Percentiles rank a stretch among this genome's conserved stretches.
Evolutionary conservation across 2,113 vertebrate species (phyloP).

Genomic region (Notothenia rossii): DNA sequence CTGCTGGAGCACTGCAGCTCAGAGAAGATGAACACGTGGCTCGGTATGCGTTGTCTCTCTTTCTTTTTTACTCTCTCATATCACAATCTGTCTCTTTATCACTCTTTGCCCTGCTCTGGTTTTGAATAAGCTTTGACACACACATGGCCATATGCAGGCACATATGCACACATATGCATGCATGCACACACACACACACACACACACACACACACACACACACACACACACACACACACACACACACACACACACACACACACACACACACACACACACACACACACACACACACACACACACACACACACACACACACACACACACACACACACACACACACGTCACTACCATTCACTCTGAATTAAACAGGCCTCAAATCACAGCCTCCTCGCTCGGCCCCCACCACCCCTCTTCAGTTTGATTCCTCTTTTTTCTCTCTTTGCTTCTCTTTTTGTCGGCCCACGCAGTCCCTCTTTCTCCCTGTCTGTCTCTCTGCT

Average conservation of each 20-base stretch:
- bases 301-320: conserved; percentile 16
- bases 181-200: background rate
- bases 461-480: conserved; percentile 43
- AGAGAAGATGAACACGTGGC: conserved; percentile 97
- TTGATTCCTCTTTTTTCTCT: conserved; percentile 45
- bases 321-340: conserved; percentile 1
- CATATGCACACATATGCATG: background rate
- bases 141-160: conserved; percentile 26
- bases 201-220: conserved; percentile 19
- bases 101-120: conserved; percentile 28
- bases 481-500: conserved; percentile 33
- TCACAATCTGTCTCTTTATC: conserved; percentile 24
- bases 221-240: conserved; percentile 18
- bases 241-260: conserved; percentile 2
- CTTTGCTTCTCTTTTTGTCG: conserved; percentile 13
- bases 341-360: conserved; percentile 45
- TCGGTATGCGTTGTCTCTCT: conserved; percentile 81
- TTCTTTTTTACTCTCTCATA: background rate
- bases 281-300: conserved; percentile 10
- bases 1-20: conserved; percentile 96
- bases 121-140: conserved; percentile 39
- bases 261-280: conserved; percentile 19
- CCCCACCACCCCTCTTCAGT: conserved; percentile 5
- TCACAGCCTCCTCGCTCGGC: conserved; percentile 41
- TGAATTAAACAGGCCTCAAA: conserved; percentile 61